Percentiles rank a stretch among this genome's conserved stretches.
These are phyloP conservation scores for Noctua comes DNA, from an alignment of 2,888 invertebrate genomes.

Conservation along the genomic window DNA sequence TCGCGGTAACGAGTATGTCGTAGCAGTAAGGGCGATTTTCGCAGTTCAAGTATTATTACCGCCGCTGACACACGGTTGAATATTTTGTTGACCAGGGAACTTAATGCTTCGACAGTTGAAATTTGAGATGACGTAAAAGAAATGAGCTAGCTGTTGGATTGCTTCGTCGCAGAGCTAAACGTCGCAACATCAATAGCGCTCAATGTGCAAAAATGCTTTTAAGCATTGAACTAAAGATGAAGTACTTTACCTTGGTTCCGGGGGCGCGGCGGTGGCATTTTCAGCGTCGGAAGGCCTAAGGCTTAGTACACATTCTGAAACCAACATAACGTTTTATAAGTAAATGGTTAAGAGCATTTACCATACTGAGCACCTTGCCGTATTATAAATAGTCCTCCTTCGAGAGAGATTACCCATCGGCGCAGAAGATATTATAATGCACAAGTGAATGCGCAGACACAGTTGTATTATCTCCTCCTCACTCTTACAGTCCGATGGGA, in stretches of 20 bases:
- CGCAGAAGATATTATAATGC: not conserved
- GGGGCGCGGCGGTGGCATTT: conserved; percentile 68
- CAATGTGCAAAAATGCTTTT: not conserved
- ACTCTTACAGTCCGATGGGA: not conserved
- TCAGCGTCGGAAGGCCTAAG: conserved; percentile 76
- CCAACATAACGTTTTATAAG: not conserved
- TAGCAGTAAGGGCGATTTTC: not conserved
- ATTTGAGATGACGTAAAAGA: not conserved
- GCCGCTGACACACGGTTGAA: not conserved
- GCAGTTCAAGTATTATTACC: not conserved
- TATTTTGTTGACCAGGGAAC: not conserved
- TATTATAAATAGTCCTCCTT: not conserved
- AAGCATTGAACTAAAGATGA: not conserved
- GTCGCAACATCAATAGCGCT: not conserved
- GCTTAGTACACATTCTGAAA: conserved; percentile 84
- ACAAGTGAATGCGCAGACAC: not conserved
- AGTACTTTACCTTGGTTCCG: conserved; percentile 74
- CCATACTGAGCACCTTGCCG: not conserved
- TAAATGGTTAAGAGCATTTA: not conserved
- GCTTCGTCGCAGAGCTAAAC: not conserved
- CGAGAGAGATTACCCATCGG: not conserved
- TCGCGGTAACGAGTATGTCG: not conserved
- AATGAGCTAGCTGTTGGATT: not conserved
- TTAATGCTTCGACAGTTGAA: not conserved
- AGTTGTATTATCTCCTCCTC: not conserved